Evolutionary conservation across 2,888 invertebrate species (phyloP).

Genomic region (Scrobipalpa atriplicella): DNA sequence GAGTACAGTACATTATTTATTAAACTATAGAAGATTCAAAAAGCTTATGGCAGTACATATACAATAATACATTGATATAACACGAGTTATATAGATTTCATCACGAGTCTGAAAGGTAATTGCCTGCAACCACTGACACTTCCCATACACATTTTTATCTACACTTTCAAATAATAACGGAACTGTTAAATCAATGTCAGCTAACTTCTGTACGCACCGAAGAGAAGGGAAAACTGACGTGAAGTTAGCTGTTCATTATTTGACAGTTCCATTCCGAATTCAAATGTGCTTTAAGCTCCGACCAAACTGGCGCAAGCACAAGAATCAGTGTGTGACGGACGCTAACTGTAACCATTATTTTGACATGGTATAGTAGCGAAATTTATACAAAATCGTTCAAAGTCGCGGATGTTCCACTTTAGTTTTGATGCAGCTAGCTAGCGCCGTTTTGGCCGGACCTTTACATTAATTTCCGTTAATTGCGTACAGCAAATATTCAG

Average conservation of each 20-base stretch:
- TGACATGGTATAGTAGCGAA: too few species aligned
- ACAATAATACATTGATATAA: constrained; percentile 19
- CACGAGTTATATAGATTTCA: constrained; percentile 20
- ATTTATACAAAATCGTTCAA: too few species aligned
- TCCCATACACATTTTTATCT: constrained; percentile 29
- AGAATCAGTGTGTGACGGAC: too few species aligned
- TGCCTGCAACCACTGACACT: constrained; percentile 30
- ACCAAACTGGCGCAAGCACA: neutral
- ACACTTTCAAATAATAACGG: constrained; percentile 53
- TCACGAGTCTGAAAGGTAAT: constrained; percentile 24
- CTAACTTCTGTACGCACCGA: neutral
- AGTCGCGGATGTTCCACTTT: too few species aligned
- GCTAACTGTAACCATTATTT: too few species aligned
- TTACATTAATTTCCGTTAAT: constrained; percentile 60
- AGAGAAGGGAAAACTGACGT: neutral
- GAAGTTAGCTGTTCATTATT: neutral
- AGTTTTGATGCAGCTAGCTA: neutral
- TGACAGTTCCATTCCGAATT: neutral
- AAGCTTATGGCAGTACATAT: constrained; percentile 22
- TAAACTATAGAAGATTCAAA: constrained; percentile 22
- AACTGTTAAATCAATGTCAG: neutral
- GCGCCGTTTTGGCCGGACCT: neutral
- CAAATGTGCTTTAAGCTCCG: neutral
- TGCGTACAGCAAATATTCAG: constrained; percentile 77
- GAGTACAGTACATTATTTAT: constrained; percentile 21